These are phyloP conservation scores for Leguminivora glycinivorella DNA, from an alignment of 1,140 invertebrate genomes.

Conservation along the genomic window DNA sequence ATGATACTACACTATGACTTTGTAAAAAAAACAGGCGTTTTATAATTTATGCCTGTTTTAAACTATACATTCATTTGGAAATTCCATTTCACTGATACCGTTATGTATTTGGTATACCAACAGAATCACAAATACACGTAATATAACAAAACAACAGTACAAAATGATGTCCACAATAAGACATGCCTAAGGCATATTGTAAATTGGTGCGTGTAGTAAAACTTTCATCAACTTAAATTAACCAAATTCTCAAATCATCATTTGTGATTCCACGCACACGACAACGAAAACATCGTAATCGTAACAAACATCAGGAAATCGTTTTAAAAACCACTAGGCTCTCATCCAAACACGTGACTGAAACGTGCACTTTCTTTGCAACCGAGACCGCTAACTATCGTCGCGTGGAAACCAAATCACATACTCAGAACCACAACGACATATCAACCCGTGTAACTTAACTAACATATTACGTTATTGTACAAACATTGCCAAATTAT, in stretches of 20 bases:
- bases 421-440: background rate
- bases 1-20: background rate
- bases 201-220: too few relatives aligned
- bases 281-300: background rate
- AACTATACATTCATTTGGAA: too few relatives aligned
- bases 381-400: constrained; percentile 11
- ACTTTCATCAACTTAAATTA: too few relatives aligned
- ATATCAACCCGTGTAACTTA: background rate
- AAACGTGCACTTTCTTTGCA: constrained; percentile 3
- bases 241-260: background rate
- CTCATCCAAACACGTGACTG: background rate
- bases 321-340: background rate
- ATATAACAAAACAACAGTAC: too few relatives aligned
- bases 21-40: background rate
- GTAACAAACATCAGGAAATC: background rate
- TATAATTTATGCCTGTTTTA: too few relatives aligned
- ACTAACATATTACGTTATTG: background rate
- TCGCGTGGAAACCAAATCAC: constrained; percentile 8
- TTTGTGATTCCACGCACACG: background rate
- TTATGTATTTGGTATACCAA: too few relatives aligned
- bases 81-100: too few relatives aligned
- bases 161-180: too few relatives aligned
- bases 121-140: too few relatives aligned
- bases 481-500: background rate
- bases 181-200: too few relatives aligned